phyloP scores from a whole-genome alignment of 92 coral and sea anemone genomes.

The Zoanthus solanderi region DNA sequence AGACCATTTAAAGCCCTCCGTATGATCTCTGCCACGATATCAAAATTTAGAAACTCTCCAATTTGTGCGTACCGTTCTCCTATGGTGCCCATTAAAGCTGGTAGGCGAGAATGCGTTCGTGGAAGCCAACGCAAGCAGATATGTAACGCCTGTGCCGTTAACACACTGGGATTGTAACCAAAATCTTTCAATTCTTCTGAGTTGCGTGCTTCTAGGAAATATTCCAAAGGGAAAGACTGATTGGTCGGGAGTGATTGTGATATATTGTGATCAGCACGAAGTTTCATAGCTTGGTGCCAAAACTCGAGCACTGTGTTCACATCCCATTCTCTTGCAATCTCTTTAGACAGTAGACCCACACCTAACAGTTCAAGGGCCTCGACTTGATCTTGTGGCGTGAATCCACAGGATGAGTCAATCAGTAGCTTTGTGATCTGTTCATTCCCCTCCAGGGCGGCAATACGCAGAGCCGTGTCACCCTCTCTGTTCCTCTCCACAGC shows the following conservation, averaged over 20 bases:
- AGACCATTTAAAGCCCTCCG: slow-evolving; percentile 68
- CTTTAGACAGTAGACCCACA: slow-evolving; percentile 80
- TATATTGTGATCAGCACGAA: slow-evolving; percentile 67
- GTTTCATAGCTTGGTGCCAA: slow-evolving; percentile 77
- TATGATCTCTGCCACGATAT: slow-evolving; percentile 66
- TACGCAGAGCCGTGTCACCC: slow-evolving; percentile 81
- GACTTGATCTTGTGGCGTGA: slow-evolving; percentile 64
- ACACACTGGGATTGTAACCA: slow-evolving; percentile 73
- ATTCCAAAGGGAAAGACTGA: slow-evolving; percentile 73
- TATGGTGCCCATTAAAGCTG: slow-evolving; percentile 82
- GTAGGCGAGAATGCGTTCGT: slow-evolving; percentile 78
- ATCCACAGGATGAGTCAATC: slow-evolving; percentile 71
- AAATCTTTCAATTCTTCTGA: slow-evolving; percentile 68
- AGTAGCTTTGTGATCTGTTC: slow-evolving; percentile 74
- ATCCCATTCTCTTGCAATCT: slow-evolving; percentile 87
- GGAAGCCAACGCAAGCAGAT: slow-evolving; percentile 77
- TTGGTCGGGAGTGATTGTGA: slow-evolving; percentile 41
- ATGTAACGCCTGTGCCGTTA: slow-evolving; percentile 84
- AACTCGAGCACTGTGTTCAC: slow-evolving; percentile 76
- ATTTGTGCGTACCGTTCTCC: slow-evolving; percentile 88
- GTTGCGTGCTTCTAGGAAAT: slow-evolving; percentile 78
- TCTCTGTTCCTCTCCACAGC: slow-evolving; percentile 74
- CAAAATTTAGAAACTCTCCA: slow-evolving; percentile 78
- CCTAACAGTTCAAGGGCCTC: slow-evolving; percentile 84
- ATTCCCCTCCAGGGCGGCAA: slow-evolving; percentile 81